Evolutionary conservation across 1,140 invertebrate genomes (phyloP).

Genomic region (Papilio aristodemus): DNA sequence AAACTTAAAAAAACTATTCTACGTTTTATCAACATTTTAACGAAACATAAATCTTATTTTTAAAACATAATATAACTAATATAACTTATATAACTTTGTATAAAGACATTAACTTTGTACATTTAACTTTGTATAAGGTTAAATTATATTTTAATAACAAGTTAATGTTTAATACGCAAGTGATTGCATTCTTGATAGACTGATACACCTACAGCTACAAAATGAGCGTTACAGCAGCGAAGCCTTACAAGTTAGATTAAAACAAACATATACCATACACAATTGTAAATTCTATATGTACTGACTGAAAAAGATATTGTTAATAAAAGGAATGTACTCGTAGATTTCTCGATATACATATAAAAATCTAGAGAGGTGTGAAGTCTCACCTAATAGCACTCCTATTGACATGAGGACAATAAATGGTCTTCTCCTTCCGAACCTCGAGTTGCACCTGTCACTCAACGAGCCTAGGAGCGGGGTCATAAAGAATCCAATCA

Average conservation of each 20-base stretch:
- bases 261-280: background rate
- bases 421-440: conserved; percentile 94
- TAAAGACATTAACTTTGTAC: too few species aligned
- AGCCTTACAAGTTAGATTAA: conserved; percentile 9
- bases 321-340: too few species aligned
- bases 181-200: conserved; percentile 9
- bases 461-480: conserved; percentile 95
- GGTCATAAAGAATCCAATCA: conserved; percentile 96
- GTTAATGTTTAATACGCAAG: background rate
- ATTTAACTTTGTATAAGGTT: too few species aligned
- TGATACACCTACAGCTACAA: background rate
- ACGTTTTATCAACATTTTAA: too few species aligned
- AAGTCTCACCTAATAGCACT: conserved; percentile 89
- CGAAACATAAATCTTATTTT: too few species aligned
- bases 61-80: too few species aligned
- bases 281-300: too few species aligned
- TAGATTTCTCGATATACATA: too few species aligned
- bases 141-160: too few species aligned
- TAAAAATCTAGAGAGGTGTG: background rate
- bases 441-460: conserved; percentile 89
- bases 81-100: too few species aligned
- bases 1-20: too few species aligned
- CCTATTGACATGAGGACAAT: conserved; percentile 94
- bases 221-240: background rate
- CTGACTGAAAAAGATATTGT: too few species aligned